These are phyloP conservation scores for Seira sanloemensis DNA, from an alignment of 2,888 invertebrate genomes.

Conservation along the genomic window DNA sequence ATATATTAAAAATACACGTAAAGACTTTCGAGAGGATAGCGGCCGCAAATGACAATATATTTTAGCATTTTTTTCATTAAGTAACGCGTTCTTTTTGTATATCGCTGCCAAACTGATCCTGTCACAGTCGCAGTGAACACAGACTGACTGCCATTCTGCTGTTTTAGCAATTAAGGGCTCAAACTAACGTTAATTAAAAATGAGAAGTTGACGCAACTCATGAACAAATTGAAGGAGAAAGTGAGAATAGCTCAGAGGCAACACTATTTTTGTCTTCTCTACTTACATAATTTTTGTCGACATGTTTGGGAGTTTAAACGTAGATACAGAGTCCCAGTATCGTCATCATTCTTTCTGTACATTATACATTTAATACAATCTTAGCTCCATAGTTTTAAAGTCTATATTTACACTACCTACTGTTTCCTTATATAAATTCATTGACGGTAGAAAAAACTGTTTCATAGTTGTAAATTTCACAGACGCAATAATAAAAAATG, in stretches of 20 bases:
- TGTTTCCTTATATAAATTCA: slow-evolving; percentile 14
- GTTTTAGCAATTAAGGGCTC: neutral
- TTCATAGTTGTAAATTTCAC: slow-evolving; percentile 45
- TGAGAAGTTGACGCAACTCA: neutral
- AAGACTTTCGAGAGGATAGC: slow-evolving; percentile 59
- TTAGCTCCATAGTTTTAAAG: too few relatives aligned
- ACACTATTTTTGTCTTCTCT: neutral
- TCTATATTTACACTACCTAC: slow-evolving; percentile 9
- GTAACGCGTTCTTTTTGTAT: slow-evolving; percentile 8
- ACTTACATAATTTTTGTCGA: neutral
- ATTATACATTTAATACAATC: neutral
- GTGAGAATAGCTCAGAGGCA: neutral
- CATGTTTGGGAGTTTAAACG: neutral
- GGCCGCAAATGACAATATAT: slow-evolving; percentile 34
- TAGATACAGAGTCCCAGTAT: too few relatives aligned
- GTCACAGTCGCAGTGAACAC: slow-evolving; percentile 64
- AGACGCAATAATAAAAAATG: slow-evolving; percentile 54
- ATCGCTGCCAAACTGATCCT: slow-evolving; percentile 47
- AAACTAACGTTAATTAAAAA: neutral
- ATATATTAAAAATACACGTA: slow-evolving; percentile 63
- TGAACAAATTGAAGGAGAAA: slow-evolving; percentile 3
- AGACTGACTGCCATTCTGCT: slow-evolving; percentile 58
- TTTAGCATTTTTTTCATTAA: neutral
- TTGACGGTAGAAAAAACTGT: slow-evolving; percentile 50
- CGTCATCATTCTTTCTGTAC: too few relatives aligned